Evolutionary conservation across 2,888 invertebrate species (phyloP), one percentile per base, ranked within the genome.

Genomic region (Dryomyza anilis): DNA sequence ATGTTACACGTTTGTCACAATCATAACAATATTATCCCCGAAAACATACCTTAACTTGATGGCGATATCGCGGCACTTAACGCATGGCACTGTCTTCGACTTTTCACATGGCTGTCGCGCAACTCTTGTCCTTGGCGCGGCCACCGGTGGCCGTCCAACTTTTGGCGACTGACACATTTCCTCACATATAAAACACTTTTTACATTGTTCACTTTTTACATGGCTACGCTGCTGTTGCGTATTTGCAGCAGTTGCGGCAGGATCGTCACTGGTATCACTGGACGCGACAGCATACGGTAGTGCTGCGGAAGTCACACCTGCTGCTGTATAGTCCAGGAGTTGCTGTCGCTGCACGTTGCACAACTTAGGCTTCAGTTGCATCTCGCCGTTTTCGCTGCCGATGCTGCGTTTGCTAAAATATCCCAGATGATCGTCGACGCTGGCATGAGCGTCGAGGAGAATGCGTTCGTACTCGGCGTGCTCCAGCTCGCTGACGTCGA

Each of bases 21-120:
- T n/a, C n/a, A n/a, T n/a, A n/a, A n/a, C n/a, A n/a, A n/a, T n/a
- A n/a, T n/a, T n/a, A n/a, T n/a, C n/a, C n/a, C n/a, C n/a, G n/a
- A n/a, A n/a, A 45, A 29, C 60, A 65, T 80, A 79, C 80, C 80
- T 80, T 66, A 80, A 71, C 70, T 78, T 77, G 60, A 77, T 74
- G 69, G 81, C 80, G 67, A 74, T 66, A 64, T 81, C 75, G 64
- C 75, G 78, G 66, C 82, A 81, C 72, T 81, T 81, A 71, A 74
- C 72, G 66, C 81, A 81, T 74, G 81, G 81, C 78, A 81, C 81
- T 70, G 43, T 27, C 5, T 10, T 75, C 73, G 1, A 73, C 74
- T 69, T 76, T 74, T 27, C 75, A 73, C 8, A 21, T 4, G 63
- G 39, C 16, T 43, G 36, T 12, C 59, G 59, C 5, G 8, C 10